Evolutionary conservation across 2,797 vertebrate species (phyloP).

Genomic region (Sitta carolinensis): DNA sequence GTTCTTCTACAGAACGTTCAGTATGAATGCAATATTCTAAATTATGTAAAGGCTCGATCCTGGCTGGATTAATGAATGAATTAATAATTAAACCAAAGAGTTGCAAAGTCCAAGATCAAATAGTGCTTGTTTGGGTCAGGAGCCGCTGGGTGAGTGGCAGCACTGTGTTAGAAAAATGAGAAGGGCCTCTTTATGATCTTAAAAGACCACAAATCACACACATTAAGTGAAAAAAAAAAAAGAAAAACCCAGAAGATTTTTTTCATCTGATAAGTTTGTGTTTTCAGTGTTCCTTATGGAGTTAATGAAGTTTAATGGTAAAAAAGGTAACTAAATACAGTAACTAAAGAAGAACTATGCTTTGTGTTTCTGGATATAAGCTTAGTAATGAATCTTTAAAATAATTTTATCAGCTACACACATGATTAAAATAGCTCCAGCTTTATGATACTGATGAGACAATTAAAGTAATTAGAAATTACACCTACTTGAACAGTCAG

Average conservation of each 20-base stretch:
- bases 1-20: background rate
- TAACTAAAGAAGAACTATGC: background rate
- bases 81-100: background rate
- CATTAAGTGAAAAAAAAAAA: background rate
- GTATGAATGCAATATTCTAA: background rate
- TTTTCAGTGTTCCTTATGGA: background rate
- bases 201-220: background rate
- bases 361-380: background rate
- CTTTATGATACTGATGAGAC: conserved; percentile 17
- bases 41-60: background rate
- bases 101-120: background rate
- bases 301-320: background rate
- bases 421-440: conserved; percentile 17
- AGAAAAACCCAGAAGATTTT: background rate
- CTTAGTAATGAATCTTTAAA: background rate
- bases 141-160: background rate
- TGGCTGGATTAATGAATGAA: background rate
- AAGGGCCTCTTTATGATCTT: background rate
- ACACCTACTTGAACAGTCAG: background rate
- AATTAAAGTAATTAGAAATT: conserved; percentile 52
- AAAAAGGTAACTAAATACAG: background rate
- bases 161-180: background rate
- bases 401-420: background rate
- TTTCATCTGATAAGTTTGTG: background rate
- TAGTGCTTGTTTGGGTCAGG: background rate